A percentile compares a stretch with the other conserved stretches of the same genome.
Evolutionary conservation across 2,113 vertebrate species (phyloP).

Genomic region (Lates calcarifer): DNA sequence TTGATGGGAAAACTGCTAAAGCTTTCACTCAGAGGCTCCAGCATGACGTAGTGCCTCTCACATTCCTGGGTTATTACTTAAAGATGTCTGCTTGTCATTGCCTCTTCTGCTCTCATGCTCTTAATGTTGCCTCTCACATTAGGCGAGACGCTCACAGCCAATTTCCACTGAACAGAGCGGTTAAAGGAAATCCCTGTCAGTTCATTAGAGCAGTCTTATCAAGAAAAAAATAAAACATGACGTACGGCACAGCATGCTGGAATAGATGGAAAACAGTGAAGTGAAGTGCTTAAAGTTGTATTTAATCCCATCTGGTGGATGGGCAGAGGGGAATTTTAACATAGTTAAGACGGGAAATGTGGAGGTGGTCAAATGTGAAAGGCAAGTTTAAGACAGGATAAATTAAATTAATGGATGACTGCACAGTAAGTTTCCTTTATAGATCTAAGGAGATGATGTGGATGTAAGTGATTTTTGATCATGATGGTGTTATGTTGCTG

Average conservation of each 20-base stretch:
- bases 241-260: background rate
- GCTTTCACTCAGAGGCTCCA: constrained; percentile 67
- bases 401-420: background rate
- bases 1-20: constrained; percentile 68
- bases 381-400: background rate
- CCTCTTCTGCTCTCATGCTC: constrained; percentile 55
- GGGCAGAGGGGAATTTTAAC: constrained; percentile 1
- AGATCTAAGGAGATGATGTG: constrained; percentile 1
- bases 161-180: constrained; percentile 56
- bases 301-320: background rate
- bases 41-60: constrained; percentile 68
- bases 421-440: background rate
- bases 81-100: constrained; percentile 79
- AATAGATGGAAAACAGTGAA: constrained; percentile 24
- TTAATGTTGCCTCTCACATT: constrained; percentile 51
- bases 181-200: constrained; percentile 64
- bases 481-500: constrained; percentile 16
- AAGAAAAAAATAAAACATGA: constrained; percentile 44
- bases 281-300: background rate
- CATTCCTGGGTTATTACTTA: constrained; percentile 83
- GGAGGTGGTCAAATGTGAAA: constrained; percentile 12
- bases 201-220: constrained; percentile 40
- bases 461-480: constrained; percentile 20
- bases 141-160: constrained; percentile 33
- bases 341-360: background rate